Conservation (phyloP, 2,113 vertebrate genomes). For the Corythornis cristatus region DNA sequence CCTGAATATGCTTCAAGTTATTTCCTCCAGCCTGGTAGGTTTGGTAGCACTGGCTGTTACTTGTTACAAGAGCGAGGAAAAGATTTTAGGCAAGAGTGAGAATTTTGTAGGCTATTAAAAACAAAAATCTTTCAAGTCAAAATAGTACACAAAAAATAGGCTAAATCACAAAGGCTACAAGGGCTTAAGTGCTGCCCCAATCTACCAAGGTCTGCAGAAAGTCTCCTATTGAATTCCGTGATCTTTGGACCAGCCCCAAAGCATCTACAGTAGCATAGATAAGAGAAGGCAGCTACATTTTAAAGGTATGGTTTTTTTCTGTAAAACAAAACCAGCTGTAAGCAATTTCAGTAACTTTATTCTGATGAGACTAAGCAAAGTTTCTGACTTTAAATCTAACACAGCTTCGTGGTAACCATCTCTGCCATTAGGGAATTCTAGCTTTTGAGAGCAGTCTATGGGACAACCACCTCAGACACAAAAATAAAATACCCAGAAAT, state of each 20-base stretch:
- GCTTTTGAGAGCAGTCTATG: not conserved
- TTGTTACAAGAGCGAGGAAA: not conserved
- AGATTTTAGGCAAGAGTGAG: not conserved
- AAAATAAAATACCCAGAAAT: not conserved
- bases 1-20: not conserved
- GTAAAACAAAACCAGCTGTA: slow-evolving; percentile 7
- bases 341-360: not conserved
- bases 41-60: not conserved
- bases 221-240: not conserved
- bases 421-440: not conserved
- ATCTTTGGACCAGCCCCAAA: not conserved
- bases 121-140: not conserved
- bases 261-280: not conserved
- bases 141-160: not conserved
- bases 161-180: not conserved
- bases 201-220: not conserved
- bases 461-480: not conserved
- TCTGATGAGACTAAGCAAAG: not conserved
- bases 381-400: not conserved
- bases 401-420: not conserved
- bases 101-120: not conserved
- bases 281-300: not conserved
- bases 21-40: slow-evolving; percentile 1
- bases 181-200: not conserved
- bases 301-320: not conserved